Evolutionary conservation across 2,888 invertebrate species (phyloP), one percentile per base, ranked within the genome.

Genomic region (Caradrina clavipalpis): DNA sequence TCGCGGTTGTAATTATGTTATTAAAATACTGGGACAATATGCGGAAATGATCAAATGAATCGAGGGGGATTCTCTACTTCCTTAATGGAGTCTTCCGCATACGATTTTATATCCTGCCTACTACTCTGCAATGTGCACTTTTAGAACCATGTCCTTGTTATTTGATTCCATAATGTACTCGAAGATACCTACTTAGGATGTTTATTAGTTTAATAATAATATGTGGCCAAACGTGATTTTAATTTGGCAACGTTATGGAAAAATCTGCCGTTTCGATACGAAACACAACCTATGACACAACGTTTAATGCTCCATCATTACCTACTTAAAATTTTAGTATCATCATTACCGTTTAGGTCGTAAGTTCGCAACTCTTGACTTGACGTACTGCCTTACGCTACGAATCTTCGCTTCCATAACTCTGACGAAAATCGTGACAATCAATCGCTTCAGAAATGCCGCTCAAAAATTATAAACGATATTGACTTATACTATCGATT

Each of bases 51-150:
- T 49, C 22, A 56, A 61, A 61, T 26, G 55, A 62, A 69, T 64
- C 22, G 51, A 66, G 19, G 57, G 56, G 66, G 22, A 62, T 73
- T 49, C 42, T 45, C 62, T 50, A 73, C 66, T 76, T 76, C 76
- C 78, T 62, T 42, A 56, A 63, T 67, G 45, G 26, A 60, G 22
- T 57, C 65, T 73, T 78, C 62, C 78, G 78, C 53, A 45, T 78
- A 57, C 60, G 60, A 61, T 64, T 64, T 59, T 17, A 77, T 47
- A 58, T 61, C 57, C 53, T 69, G 57, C 15, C 19, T 54, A 31
- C 31, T 54, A 55, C 10, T 35, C 26, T 19, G 13, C 53, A 58
- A 21, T n/a, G 68, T 49, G 49, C 19, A 50, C 22, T 49, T 66
- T 73, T n/a, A 31, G 13, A 26, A n/a, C 45, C 45, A 45, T 45